phyloP scores from a whole-genome alignment of 1,140 invertebrate genomes.

The Hyphantria cunea region DNA sequence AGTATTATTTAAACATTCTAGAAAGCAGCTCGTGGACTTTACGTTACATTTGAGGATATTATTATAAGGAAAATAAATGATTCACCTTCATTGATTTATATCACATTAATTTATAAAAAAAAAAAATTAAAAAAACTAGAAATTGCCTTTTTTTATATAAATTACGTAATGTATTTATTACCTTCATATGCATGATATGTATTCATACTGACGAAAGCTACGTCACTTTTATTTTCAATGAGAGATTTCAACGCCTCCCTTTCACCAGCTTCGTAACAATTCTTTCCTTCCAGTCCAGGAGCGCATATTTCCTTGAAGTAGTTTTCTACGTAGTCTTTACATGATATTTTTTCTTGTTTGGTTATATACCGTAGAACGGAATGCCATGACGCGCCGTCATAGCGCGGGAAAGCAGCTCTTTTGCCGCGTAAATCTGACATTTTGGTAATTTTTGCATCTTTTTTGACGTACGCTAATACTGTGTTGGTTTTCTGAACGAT shows the following conservation, averaged over 20 bases:
- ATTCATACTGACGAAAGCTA: conserved; percentile 91
- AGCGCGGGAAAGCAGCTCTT: conserved; percentile 87
- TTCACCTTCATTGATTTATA: no score
- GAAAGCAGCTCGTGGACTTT: no score
- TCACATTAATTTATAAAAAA: no score
- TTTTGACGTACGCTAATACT: conserved; percentile 87
- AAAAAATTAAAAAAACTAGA: no score
- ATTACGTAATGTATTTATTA: conserved; percentile 42
- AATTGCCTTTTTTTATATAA: no score
- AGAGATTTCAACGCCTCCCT: conserved; percentile 90
- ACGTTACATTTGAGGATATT: no score
- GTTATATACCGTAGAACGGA: conserved; percentile 83
- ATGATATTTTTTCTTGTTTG: conserved; percentile 67
- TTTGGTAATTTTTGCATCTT: conserved; percentile 81
- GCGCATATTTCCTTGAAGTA: conserved; percentile 86
- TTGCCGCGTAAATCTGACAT: conserved; percentile 85
- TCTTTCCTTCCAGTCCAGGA: conserved; percentile 69
- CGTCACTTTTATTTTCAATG: conserved; percentile 89
- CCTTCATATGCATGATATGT: conserved; percentile 85
- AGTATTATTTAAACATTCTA: no score
- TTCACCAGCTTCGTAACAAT: conserved; percentile 66
- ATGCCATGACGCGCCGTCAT: conserved; percentile 85
- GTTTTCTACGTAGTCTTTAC: conserved; percentile 72
- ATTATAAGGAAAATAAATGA: no score
- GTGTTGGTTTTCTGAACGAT: conserved; percentile 84